Evolutionary conservation across 2,888 invertebrate species (phyloP).

Genomic region (Leptopilina syphax): DNA sequence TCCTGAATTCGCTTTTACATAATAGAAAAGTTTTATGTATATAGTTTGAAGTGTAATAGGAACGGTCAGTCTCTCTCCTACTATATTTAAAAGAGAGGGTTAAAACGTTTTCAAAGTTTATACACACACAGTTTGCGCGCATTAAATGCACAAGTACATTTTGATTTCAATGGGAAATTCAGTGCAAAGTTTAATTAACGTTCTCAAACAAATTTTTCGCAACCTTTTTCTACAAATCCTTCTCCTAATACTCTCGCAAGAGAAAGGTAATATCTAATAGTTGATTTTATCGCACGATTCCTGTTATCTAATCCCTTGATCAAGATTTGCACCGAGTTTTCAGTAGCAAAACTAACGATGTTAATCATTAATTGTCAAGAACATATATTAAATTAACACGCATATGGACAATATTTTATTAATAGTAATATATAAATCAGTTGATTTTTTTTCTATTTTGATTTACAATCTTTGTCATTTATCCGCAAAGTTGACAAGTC

Average conservation of each 20-base stretch:
- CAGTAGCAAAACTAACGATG: constrained; percentile 27
- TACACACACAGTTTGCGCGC: too few species aligned
- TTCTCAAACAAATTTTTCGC: constrained; percentile 10
- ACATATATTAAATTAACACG: neutral
- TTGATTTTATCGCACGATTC: constrained; percentile 14
- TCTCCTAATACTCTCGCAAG: neutral
- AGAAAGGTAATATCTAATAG: constrained; percentile 32
- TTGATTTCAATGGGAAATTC: constrained; percentile 30
- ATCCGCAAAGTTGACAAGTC: too few species aligned
- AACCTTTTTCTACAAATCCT: constrained; percentile 14
- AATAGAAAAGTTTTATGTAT: constrained; percentile 2
- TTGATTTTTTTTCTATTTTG: too few species aligned
- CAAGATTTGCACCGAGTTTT: constrained; percentile 18
- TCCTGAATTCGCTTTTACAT: constrained; percentile 31
- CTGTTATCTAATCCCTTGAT: constrained; percentile 18
- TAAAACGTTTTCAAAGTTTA: too few species aligned
- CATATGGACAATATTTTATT: neutral
- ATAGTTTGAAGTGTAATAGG: neutral
- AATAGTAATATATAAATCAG: too few species aligned
- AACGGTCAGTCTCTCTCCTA: neutral
- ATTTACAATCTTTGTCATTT: too few species aligned
- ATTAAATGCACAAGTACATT: neutral
- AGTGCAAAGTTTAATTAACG: constrained; percentile 33
- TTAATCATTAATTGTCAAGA: constrained; percentile 26
- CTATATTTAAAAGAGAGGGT: too few species aligned